A percentile compares a stretch with the other conserved stretches of the same genome.
Conservation (phyloP, 2,888 invertebrate species). For the Steromphala cineraria region DNA sequence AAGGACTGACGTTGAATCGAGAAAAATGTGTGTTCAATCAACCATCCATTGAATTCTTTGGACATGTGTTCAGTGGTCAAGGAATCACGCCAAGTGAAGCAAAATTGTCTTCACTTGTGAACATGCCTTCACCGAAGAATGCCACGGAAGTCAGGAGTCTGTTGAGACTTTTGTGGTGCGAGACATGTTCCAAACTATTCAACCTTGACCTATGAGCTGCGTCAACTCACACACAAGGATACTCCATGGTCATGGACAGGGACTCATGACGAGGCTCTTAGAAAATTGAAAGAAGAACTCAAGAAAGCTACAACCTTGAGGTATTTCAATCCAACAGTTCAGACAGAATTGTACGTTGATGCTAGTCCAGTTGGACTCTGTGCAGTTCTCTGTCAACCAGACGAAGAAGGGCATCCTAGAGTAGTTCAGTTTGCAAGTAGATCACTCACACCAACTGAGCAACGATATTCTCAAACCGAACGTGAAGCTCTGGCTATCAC, state of each 20-base stretch:
- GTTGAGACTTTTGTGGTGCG: conserved; percentile 12
- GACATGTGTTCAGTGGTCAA: background rate
- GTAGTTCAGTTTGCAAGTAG: conserved; percentile 13
- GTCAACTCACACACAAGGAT: conserved; percentile 40
- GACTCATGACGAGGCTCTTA: conserved; percentile 29
- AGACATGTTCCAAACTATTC: no score
- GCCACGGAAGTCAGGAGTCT: conserved; percentile 23
- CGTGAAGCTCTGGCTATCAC: no score
- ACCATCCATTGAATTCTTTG: background rate
- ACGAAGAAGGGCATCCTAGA: conserved; percentile 35
- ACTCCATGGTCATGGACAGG: conserved; percentile 32
- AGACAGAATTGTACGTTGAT: no score
- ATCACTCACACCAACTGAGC: no score
- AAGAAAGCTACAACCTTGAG: conserved; percentile 33
- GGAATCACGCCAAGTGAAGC: conserved; percentile 22
- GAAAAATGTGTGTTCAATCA: conserved; percentile 23
- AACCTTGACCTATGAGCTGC: no score
- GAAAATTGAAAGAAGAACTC: conserved; percentile 37
- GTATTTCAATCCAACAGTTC: no score
- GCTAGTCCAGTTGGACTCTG: no score
- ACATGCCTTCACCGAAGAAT: background rate
- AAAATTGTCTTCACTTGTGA: background rate
- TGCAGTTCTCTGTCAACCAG: conserved; percentile 40
- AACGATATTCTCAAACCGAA: no score
- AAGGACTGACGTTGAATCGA: conserved; percentile 13